Evolutionary conservation across 1,140 invertebrate genomes (phyloP).

Genomic region (Lepidurus apus): DNA sequence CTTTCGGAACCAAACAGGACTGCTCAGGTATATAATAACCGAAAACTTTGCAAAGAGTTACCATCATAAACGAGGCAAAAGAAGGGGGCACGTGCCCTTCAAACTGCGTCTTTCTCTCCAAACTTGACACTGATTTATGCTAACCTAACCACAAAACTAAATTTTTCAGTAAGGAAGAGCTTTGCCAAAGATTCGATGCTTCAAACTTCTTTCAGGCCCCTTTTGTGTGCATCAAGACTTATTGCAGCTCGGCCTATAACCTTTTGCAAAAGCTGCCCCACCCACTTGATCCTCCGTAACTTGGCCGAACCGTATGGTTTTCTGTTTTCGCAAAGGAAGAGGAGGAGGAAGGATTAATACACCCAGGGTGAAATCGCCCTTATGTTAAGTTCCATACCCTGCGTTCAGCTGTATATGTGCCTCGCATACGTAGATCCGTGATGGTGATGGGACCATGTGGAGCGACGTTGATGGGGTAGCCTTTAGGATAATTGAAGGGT

Average conservation of each 20-base stretch:
- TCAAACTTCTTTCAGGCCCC: not conserved
- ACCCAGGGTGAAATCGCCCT: not conserved
- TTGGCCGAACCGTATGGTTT: too few species aligned
- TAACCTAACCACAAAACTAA: not conserved
- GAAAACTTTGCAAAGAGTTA: not conserved
- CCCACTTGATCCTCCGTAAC: not conserved
- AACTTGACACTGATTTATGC: conserved; percentile 15
- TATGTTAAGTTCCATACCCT: not conserved
- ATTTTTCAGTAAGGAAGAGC: not conserved
- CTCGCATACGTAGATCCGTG: not conserved
- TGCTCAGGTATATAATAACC: too few species aligned
- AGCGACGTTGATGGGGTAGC: not conserved
- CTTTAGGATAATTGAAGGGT: conserved; percentile 19
- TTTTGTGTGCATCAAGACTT: not conserved
- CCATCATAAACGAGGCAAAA: not conserved
- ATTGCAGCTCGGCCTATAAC: conserved; percentile 1
- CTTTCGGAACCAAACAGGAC: too few species aligned
- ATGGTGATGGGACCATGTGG: not conserved
- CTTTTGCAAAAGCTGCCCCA: not conserved
- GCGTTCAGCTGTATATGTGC: not conserved
- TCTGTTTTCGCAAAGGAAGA: not conserved
- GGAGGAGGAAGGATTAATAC: not conserved
- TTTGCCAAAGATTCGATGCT: not conserved
- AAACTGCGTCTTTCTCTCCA: not conserved
- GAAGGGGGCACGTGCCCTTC: conserved; percentile 8